phyloP scores from a whole-genome alignment of 2,113 vertebrate species.

The Takifugu bimaculatus region DNA sequence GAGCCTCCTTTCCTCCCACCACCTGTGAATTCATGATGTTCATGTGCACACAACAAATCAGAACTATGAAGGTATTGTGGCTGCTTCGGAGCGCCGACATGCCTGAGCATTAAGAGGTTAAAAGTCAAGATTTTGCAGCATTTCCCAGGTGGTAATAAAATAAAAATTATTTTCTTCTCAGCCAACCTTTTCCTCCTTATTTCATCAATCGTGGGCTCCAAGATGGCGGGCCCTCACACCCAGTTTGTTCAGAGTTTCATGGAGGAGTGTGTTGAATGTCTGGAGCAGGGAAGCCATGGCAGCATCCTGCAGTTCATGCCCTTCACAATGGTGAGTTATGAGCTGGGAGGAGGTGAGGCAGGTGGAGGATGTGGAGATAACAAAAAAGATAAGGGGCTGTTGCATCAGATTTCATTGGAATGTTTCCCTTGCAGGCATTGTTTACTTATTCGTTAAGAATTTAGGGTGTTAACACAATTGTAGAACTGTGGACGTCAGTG shows the following conservation, averaged over 20 bases:
- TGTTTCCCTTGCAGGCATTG: neutral
- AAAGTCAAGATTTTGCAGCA: too few species aligned
- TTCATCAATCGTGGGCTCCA: conserved; percentile 89
- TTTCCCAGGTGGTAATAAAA: neutral
- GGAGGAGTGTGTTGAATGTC: conserved; percentile 93
- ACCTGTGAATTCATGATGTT: too few species aligned
- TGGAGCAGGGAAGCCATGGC: conserved; percentile 89
- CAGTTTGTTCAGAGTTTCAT: conserved; percentile 99
- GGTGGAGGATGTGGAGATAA: conserved; percentile 2
- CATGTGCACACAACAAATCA: too few species aligned
- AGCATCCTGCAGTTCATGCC: conserved; percentile 98
- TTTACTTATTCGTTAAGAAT: neutral
- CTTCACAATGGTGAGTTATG: conserved; percentile 89
- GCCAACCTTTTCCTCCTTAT: conserved; percentile 96
- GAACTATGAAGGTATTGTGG: too few species aligned
- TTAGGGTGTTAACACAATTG: neutral
- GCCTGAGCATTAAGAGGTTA: too few species aligned
- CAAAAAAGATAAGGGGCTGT: conserved; percentile 1
- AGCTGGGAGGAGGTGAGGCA: neutral
- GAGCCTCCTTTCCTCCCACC: conserved; percentile 18
- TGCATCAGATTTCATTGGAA: conserved; percentile 13
- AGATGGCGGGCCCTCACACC: conserved; percentile 90
- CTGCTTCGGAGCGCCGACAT: too few species aligned
- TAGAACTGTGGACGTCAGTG: neutral
- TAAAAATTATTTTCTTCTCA: conserved; percentile 44